Conservation (phyloP, 2,888 invertebrate species). For the Brachynemurus nebulosus region DNA sequence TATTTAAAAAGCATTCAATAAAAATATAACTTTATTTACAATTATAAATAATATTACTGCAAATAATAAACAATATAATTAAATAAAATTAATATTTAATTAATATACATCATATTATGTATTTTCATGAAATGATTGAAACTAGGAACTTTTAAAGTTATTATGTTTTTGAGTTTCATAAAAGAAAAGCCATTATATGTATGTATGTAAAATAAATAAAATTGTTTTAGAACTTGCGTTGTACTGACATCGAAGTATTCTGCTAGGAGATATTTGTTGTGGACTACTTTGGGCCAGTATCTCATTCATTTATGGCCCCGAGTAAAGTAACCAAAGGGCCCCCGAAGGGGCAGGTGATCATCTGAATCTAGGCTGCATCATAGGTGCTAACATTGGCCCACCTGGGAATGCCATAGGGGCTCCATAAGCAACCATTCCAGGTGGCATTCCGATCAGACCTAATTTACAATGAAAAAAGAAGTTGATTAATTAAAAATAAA, state of each 20-base stretch:
- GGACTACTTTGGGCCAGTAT: neutral
- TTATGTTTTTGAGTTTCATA: no score
- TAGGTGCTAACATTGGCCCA: constrained; percentile 33
- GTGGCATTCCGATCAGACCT: constrained; percentile 35
- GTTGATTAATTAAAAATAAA: neutral
- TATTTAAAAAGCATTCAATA: no score
- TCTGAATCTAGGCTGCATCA: constrained; percentile 81
- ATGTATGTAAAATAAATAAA: neutral
- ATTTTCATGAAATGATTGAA: no score
- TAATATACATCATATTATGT: no score
- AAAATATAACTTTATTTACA: no score
- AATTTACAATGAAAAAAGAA: constrained; percentile 10
- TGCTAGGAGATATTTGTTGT: neutral
- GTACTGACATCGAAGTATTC: neutral
- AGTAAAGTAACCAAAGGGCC: constrained; percentile 41
- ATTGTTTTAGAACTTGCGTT: neutral
- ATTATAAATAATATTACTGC: no score
- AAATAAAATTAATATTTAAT: no score
- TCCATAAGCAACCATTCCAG: constrained; percentile 32
- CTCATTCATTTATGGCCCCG: constrained; percentile 10
- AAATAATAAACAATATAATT: no score
- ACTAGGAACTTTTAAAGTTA: no score
- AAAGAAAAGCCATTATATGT: no score
- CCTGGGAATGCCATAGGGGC: constrained; percentile 31
- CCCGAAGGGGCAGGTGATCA: constrained; percentile 52